Evolutionary conservation across 1,140 invertebrate species (phyloP), one percentile per base, ranked within the genome.

Genomic region (Sogatella furcifera): DNA sequence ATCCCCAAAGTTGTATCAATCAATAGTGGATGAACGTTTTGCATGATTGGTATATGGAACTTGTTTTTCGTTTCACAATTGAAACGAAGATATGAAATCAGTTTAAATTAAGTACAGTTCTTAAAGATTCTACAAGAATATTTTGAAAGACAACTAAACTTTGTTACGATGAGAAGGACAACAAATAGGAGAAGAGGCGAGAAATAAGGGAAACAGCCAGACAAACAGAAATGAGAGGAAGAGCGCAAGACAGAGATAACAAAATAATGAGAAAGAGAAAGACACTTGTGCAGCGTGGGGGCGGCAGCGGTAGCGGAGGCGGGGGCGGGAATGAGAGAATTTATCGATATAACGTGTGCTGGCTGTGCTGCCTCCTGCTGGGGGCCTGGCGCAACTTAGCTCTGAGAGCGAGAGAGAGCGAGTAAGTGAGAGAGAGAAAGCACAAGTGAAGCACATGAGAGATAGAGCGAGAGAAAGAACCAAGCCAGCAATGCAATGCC

Each of bases 281-380:
- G 31, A 41, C 31, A 9, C 34, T 38, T 42, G 6, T 56, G 55
- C 59, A 61, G 59, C 38, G 28, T 17, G 28, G 34, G 31, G 53
- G 59, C n/a, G 49, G 17, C 49, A 17, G 52, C 1, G 58, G 43
- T n/a, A n/a, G n/a, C n/a, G n/a, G 59, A 2, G 52, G 59, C 19
- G 34, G 59, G 54, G 52, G 46, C 19, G 53, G 59, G 54, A 34
- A 52, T 22, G 34, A 34, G 44, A 55, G 52, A 46, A 46, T 38
- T 60, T 38, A 54, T 44, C 44, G 59, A 55, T 54, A 55, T 42
- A 55, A 60, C 38, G 59, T 44, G 57, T 15, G 43, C 42, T 52
- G 11, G 43, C 42, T 52, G 46, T 38, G 15, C 44, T 31, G 57
- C 57, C 57, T 22, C 17, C 19, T 19, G 43, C 57, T 44, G 42